Conservation (phyloP, 2,797 vertebrate genomes). For the Amazonetta brasiliensis region DNA sequence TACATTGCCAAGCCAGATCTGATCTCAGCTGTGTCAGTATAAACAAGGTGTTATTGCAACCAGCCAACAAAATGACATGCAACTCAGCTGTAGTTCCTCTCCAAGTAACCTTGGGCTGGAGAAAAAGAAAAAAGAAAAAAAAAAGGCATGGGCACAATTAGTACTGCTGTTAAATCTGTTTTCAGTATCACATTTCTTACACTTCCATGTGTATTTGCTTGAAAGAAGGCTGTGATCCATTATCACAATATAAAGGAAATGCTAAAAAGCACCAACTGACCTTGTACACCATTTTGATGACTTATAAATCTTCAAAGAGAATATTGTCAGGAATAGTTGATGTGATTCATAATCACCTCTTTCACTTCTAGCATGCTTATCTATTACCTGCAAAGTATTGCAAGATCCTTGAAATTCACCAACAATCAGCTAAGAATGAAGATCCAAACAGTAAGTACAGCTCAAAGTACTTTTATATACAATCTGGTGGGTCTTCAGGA, state of each 20-base stretch:
- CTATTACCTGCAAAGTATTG: constrained; percentile 97
- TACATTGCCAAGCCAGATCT: neutral
- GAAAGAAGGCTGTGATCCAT: neutral
- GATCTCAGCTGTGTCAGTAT: neutral
- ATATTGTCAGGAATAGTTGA: neutral
- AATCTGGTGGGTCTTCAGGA: neutral
- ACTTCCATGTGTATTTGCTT: neutral
- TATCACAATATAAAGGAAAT: neutral
- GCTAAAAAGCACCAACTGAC: neutral
- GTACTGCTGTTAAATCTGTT: neutral
- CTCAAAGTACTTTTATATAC: neutral
- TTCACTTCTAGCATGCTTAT: constrained; percentile 91
- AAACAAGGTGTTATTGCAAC: constrained; percentile 10
- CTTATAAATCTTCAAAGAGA: neutral
- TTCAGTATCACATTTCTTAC: neutral
- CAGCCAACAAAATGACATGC: neutral
- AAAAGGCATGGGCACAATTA: neutral
- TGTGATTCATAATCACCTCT: neutral
- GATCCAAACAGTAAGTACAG: constrained; percentile 91
- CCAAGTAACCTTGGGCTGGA: neutral
- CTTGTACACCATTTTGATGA: neutral
- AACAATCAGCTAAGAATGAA: constrained; percentile 96
- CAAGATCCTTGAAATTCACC: constrained; percentile 94
- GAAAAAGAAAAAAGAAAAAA: neutral
- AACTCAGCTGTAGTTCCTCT: neutral